Percentiles rank a stretch among this genome's conserved stretches.
Evolutionary conservation across 2,797 vertebrate species (phyloP).

Genomic region (Nyctalus aviator): DNA sequence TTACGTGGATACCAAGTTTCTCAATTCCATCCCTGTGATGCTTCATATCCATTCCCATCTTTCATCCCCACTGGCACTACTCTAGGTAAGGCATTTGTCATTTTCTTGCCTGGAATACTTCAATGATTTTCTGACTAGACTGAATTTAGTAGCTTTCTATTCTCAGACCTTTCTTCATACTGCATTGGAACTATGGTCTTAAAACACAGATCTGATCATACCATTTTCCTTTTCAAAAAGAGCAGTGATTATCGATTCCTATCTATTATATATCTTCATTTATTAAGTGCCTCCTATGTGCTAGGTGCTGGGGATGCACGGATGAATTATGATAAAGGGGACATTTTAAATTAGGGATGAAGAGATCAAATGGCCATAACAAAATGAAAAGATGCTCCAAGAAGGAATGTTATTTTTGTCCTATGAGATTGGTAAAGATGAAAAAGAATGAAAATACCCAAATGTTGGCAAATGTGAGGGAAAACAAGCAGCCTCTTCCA

Average conservation of each 20-base stretch:
- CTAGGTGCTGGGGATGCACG: not conserved
- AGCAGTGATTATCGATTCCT: not conserved
- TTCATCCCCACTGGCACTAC: not conserved
- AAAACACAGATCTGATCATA: not conserved
- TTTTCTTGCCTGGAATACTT: slow-evolving; percentile 14
- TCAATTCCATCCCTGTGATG: not conserved
- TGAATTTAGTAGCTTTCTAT: slow-evolving; percentile 10
- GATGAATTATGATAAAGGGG: slow-evolving; percentile 2
- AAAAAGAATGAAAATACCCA: not conserved
- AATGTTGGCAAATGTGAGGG: not conserved
- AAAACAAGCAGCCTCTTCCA: not conserved
- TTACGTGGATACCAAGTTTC: not conserved
- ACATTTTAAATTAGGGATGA: slow-evolving; percentile 17
- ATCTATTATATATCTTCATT: not conserved
- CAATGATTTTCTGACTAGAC: slow-evolving; percentile 8
- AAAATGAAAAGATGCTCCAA: slow-evolving; percentile 27
- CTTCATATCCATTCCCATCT: not conserved
- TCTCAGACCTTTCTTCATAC: not conserved
- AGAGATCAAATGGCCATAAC: slow-evolving; percentile 21
- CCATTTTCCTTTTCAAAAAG: slow-evolving; percentile 34
- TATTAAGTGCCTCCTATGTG: not conserved
- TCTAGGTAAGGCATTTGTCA: not conserved
- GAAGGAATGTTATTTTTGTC: slow-evolving; percentile 33
- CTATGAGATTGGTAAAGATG: slow-evolving; percentile 4
- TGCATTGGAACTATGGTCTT: slow-evolving; percentile 7